Base-by-base conservation (phyloP, 2,797 vertebrate genomes). In the Falco peregrinus region DNA sequence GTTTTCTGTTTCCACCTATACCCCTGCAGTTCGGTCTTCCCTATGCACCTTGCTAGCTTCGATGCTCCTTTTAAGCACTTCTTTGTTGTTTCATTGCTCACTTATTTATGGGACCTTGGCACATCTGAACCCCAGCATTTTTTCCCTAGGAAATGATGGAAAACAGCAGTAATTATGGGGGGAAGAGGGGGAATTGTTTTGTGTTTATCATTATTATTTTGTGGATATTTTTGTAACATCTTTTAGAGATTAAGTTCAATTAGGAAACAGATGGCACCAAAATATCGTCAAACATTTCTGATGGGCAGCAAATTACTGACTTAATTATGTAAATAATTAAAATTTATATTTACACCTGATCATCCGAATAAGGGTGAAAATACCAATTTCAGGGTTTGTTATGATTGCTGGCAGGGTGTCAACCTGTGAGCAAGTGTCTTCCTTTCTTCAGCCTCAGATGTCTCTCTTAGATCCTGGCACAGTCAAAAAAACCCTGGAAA, bases 301-400 rank as follows among this genome's bases (percentile, higher is more conserved):
- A 98, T 97, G 97, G 97, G 97, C 96, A 97, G 95, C 95, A 97
- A 98, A 98, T 98, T 97, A 95, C 96, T 78, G 94, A 93, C 96
- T 98, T 98, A 97, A 98, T 98, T 98, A 97, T 93, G 98, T 96
- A 97, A 98, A 98, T 98, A 98, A 98, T 98, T 98, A 98, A 97
- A 97, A 98, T 96, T 97, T 98, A 97, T 98, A 98, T 98, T 97
- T 98, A 97, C 87, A 98, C 97, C 97, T 98, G 97, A 98, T 98
- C 70, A 39, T 97, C 94, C 97, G 98, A 97, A 97, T 37, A 67
- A 97, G 95, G 95, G 95, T 97, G 95, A 97, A 98, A 97, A 96
- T 88, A 95, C 89, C 89, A 93, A 81, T 98, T 98, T 98, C 96
- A 96, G 96, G 93, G 91, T 93, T 96, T 94, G 90, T 97, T 96